Evolutionary conservation across 2,113 vertebrate genomes (phyloP), one percentile per base, ranked within the genome.

Genomic region (Hydrochoerus hydrochaeris): DNA sequence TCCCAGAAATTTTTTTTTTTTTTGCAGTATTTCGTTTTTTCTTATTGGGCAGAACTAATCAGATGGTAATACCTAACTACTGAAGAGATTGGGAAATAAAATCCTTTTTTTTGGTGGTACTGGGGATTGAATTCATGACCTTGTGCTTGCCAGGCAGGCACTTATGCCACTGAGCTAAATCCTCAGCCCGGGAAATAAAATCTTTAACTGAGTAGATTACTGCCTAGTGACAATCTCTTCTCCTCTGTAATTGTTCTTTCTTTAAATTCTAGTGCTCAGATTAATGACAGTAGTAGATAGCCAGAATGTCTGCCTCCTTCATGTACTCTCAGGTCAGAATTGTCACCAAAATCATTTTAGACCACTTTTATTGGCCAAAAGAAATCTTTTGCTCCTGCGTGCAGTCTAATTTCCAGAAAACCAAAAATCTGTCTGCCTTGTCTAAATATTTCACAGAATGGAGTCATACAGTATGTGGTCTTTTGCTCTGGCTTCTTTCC

Each of bases 401-500:
- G 44, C 19, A 62, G 0, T 86, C 10, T 65, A 85, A 63, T 54
- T 95, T 35, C 13, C 30, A 94, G 82, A 81, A 49, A 52, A 92
- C 8, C 81, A 94, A 57, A 85, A 86, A 57, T 62, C 30, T 90
- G 52, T 71, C 95, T 94, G n/a, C 80, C 52, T 94, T 92, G 71
- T 89, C 73, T 94, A 52, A 94, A 83, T 26, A 78, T 96, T 92
- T 89, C 28, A 2, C 57, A 35, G 73, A 85, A 38, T 88, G 22
- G 54, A 95, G 88, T 85, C 13, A 91, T 73, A 60, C 3, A 91
- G 10, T 80, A 11, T 84, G 11, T 73, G 41, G 19, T 88, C 84
- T 91, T 95, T 96, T 91, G 87, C 57, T 85, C 73, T 91, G 35
- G 13, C 35, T 96, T 92, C 44, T 80, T 91, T 78, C 24, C 60